Percentiles rank a stretch among this genome's conserved stretches.
These are phyloP conservation scores for Aplochiton taeniatus DNA, from an alignment of 2,797 vertebrate species.

Conservation along the genomic window DNA sequence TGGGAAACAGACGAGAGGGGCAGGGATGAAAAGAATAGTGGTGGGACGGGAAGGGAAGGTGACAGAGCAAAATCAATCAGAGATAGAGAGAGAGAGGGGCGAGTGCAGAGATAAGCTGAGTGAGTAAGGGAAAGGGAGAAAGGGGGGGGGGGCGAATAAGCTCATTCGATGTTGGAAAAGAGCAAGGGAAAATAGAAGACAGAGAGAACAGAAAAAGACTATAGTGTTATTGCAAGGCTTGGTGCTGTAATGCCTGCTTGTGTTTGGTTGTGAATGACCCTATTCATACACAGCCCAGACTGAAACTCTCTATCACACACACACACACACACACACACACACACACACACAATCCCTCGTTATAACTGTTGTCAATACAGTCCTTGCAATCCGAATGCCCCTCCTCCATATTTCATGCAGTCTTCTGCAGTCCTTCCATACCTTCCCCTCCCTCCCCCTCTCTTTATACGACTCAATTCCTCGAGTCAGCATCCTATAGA, in stretches of 20 bases:
- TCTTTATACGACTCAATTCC: slow-evolving; percentile 27
- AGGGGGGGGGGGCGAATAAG: too few species aligned
- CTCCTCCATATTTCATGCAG: slow-evolving; percentile 5
- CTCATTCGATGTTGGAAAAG: too few species aligned
- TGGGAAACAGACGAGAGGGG: not conserved
- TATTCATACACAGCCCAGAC: slow-evolving; percentile 51
- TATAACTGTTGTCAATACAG: not conserved
- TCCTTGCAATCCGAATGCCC: too few species aligned
- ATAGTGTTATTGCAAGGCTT: slow-evolving; percentile 23
- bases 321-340: slow-evolving; percentile 9
- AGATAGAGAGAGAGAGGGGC: not conserved
- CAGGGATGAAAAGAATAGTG: not conserved
- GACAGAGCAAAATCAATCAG: not conserved
- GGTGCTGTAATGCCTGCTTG: slow-evolving; percentile 30
- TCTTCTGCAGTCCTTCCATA: not conserved
- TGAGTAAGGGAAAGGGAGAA: too few species aligned
- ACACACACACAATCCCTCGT: not conserved
- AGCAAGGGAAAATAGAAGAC: too few species aligned
- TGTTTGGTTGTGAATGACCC: slow-evolving; percentile 46
- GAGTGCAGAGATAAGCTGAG: too few species aligned
- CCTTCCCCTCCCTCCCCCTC: slow-evolving; percentile 5
- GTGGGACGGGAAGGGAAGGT: not conserved
- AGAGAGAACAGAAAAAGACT: too few species aligned
- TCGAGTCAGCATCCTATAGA: slow-evolving; percentile 62
- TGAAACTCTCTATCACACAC: slow-evolving; percentile 40